Percentiles rank a stretch among this genome's conserved stretches.
phyloP scores from a whole-genome alignment of 1,140 invertebrate genomes.

The Lepidurus packardi region DNA sequence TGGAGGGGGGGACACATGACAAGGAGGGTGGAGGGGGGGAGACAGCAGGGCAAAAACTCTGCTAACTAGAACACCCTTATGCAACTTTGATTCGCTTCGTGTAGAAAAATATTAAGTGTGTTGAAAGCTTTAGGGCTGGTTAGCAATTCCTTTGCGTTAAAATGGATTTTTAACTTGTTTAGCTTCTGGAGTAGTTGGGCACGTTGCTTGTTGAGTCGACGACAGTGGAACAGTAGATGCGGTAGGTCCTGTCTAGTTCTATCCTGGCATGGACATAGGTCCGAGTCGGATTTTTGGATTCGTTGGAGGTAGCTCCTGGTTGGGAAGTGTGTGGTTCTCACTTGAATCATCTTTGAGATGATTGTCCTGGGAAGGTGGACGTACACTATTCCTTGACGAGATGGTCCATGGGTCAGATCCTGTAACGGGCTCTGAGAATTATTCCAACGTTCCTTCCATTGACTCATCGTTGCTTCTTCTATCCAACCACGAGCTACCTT shows the following conservation, averaged over 20 bases:
- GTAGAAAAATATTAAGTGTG: not conserved
- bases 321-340: not conserved
- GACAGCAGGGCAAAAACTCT: too few species aligned
- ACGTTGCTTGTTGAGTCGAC: not conserved
- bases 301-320: not conserved
- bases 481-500: not conserved
- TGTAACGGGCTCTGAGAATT: not conserved
- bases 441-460: not conserved
- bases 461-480: not conserved
- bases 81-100: not conserved
- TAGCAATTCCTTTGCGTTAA: not conserved
- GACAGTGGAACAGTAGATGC: not conserved
- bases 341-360: not conserved
- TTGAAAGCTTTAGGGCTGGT: not conserved
- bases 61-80: too few species aligned
- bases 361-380: not conserved
- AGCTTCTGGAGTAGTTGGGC: not conserved
- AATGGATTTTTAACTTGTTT: not conserved
- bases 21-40: too few species aligned
- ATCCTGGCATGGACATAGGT: not conserved
- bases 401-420: not conserved
- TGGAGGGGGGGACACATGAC: too few species aligned
- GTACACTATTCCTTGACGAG: not conserved
- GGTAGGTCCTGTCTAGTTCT: not conserved
- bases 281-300: not conserved